Evolutionary conservation across 2,797 vertebrate species (phyloP).

Genomic region (Tinamus major): DNA sequence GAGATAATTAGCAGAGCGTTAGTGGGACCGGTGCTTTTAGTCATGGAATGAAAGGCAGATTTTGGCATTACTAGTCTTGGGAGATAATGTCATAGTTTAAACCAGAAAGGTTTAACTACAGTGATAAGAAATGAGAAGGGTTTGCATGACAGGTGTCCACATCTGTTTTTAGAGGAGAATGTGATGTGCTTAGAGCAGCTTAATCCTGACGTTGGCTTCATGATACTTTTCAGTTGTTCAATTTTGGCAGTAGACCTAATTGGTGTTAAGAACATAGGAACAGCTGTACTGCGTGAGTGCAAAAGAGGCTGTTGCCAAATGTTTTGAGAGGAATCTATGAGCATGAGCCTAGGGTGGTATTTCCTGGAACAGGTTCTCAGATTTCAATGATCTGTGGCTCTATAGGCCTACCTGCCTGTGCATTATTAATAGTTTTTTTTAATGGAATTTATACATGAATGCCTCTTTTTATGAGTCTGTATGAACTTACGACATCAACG

Average conservation of each 20-base stretch:
- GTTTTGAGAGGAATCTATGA: neutral
- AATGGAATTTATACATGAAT: neutral
- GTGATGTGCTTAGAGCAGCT: neutral
- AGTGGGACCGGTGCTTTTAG: neutral
- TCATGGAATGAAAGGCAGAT: neutral
- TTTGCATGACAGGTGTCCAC: conserved; percentile 4
- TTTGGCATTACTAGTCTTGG: neutral
- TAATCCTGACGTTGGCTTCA: neutral
- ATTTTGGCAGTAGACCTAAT: conserved; percentile 18
- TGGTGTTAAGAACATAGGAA: neutral
- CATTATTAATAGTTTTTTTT: neutral
- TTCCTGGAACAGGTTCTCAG: neutral
- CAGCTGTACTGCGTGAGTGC: neutral
- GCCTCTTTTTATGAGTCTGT: neutral
- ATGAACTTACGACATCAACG: neutral
- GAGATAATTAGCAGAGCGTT: neutral
- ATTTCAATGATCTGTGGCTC: neutral
- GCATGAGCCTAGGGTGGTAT: neutral
- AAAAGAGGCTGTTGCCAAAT: neutral
- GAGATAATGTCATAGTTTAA: neutral
- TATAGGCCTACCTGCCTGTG: neutral
- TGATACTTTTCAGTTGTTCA: conserved; percentile 24
- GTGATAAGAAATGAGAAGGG: neutral
- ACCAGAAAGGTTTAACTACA: neutral
- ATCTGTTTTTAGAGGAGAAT: conserved; percentile 1